Evolutionary conservation across 2,888 invertebrate species (phyloP).

Genomic region (Aricia artaxerxes): DNA sequence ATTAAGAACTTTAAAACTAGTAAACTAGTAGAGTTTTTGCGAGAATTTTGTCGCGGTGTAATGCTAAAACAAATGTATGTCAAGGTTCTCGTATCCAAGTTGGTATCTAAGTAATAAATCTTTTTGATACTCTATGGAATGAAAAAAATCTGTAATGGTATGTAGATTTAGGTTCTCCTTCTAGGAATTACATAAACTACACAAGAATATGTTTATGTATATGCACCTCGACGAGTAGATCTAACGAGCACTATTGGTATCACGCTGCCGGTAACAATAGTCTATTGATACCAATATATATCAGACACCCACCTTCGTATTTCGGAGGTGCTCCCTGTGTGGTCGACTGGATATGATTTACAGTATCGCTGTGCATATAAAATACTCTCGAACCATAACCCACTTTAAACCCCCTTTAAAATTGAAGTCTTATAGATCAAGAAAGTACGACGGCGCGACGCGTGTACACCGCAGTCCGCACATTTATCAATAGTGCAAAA

Average conservation of each 20-base stretch:
- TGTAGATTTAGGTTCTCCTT: not conserved
- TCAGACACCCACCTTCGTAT: not conserved
- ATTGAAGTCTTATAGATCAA: no score
- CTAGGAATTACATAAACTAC: no score
- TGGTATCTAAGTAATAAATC: not conserved
- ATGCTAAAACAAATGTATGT: not conserved
- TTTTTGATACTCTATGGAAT: not conserved
- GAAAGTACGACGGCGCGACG: not conserved
- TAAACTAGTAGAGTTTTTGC: not conserved
- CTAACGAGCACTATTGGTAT: conserved; percentile 8
- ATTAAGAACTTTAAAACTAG: conserved; percentile 56
- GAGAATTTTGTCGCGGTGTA: not conserved
- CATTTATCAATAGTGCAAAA: no score
- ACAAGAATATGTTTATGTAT: no score
- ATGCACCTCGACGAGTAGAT: not conserved
- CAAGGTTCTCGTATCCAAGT: not conserved
- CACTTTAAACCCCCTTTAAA: no score
- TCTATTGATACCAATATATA: not conserved
- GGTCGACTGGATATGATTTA: conserved; percentile 15
- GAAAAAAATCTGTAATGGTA: not conserved
- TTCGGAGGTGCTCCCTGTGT: conserved; percentile 1
- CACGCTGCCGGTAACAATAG: not conserved
- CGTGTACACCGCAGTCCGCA: not conserved
- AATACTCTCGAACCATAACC: not conserved
- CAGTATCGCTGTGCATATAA: not conserved